Percentiles rank a stretch among this genome's conserved stretches.
Conservation (phyloP, 2,113 vertebrate genomes). For the Leucosticte australis region DNA sequence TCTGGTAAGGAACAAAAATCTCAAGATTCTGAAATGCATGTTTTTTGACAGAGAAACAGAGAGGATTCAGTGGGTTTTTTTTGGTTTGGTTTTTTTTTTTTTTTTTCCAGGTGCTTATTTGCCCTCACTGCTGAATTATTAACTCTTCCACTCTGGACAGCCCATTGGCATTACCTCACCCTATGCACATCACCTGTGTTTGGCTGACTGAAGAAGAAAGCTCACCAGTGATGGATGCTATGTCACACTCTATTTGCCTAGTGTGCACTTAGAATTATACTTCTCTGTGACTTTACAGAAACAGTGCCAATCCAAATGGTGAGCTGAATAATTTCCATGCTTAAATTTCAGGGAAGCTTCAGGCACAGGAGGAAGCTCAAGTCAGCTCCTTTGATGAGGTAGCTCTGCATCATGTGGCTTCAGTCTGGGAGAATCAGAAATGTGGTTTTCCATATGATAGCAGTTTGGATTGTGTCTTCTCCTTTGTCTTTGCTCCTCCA, state of each 20-base stretch:
- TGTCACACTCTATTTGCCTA: not conserved
- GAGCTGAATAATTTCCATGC: not conserved
- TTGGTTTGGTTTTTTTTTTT: no score
- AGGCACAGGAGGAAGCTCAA: rapidly evolving
- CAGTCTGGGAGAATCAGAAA: not conserved
- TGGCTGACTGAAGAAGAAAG: not conserved
- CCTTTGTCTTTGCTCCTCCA: not conserved
- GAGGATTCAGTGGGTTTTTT: not conserved
- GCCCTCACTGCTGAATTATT: not conserved
- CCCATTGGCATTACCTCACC: not conserved
- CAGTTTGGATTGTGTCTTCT: not conserved
- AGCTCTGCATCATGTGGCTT: not conserved
- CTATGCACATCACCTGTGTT: not conserved
- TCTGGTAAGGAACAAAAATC: not conserved
- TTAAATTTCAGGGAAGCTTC: not conserved
- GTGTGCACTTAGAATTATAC: not conserved
- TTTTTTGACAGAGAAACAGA: not conserved
- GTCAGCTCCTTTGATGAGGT: not conserved
- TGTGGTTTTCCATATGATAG: not conserved
- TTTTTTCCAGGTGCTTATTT: not conserved
- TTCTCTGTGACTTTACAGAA: not conserved
- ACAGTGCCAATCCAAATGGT: not conserved
- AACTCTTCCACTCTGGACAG: not conserved
- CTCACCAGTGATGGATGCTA: not conserved
- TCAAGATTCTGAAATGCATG: not conserved